A percentile compares a stretch with the other conserved stretches of the same genome.
These are phyloP conservation scores for Astropecten irregularis DNA, from an alignment of 53 echinoderm and acorn worm genomes.

Conservation along the genomic window DNA sequence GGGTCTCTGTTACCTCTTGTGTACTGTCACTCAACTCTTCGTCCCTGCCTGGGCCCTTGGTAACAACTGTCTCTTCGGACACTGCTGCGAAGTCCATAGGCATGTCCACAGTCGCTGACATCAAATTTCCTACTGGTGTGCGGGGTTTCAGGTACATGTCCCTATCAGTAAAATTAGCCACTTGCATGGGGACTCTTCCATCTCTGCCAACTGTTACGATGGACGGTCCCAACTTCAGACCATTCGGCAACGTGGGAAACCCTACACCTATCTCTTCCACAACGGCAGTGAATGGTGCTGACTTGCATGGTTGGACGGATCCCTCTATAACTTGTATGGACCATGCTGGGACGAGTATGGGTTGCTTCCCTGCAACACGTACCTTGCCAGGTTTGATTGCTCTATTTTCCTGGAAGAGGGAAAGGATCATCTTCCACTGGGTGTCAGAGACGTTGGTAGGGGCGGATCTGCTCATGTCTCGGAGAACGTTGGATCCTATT, in stretches of 20 bases:
- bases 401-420: slow-evolving; percentile 40
- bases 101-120: too few species aligned
- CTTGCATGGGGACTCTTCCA: slow-evolving; percentile 50
- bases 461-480: slow-evolving; percentile 36
- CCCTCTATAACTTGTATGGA: slow-evolving; percentile 37
- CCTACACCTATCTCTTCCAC: slow-evolving; percentile 34
- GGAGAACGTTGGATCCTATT: slow-evolving; percentile 73
- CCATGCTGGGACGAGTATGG: too few species aligned
- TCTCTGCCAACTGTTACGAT: slow-evolving; percentile 23
- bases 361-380: slow-evolving; percentile 30
- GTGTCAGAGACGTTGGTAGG: neutral
- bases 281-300: neutral
- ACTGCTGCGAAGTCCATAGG: too few species aligned
- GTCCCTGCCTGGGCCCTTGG: too few species aligned
- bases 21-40: neutral
- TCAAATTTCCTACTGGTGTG: slow-evolving; percentile 45
- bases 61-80: neutral
- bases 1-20: neutral
- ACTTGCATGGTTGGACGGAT: slow-evolving; percentile 17
- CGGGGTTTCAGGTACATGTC: slow-evolving; percentile 54
- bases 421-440: slow-evolving; percentile 51
- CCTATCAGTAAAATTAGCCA: slow-evolving; percentile 55
- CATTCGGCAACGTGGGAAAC: slow-evolving; percentile 22
- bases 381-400: neutral
- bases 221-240: slow-evolving; percentile 11